These are phyloP conservation scores for Strigamia crassipes DNA, from an alignment of 2,888 invertebrate species.

Conservation along the genomic window DNA sequence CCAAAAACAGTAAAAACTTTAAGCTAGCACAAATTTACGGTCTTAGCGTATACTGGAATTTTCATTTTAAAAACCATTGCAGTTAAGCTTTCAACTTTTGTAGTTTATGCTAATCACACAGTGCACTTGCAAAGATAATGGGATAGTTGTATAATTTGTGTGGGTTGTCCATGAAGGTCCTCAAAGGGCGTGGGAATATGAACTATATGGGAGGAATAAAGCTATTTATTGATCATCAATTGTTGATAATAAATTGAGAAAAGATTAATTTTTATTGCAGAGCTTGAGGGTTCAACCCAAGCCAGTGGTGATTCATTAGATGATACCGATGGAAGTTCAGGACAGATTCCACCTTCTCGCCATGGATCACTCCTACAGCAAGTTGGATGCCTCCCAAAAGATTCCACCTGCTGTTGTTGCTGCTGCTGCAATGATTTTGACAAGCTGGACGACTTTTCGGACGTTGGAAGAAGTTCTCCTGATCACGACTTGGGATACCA, in stretches of 20 bases:
- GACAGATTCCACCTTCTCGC: not conserved
- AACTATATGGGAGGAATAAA: not conserved
- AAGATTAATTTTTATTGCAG: not conserved
- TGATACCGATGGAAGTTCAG: not conserved
- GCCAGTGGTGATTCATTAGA: not conserved
- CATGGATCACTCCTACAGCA: not conserved
- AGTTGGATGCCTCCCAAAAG: not conserved
- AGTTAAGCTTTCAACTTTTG: too few species aligned
- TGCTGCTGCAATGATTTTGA: conserved; percentile 24
- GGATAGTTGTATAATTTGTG: not conserved
- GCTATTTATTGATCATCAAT: not conserved
- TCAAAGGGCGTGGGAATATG: not conserved
- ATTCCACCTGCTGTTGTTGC: conserved; percentile 34
- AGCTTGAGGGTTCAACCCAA: not conserved
- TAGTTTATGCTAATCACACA: too few species aligned
- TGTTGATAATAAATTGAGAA: not conserved
- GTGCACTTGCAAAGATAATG: not conserved
- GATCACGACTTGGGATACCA: conserved; percentile 81
- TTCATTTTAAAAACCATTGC: too few species aligned
- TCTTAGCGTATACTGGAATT: too few species aligned
- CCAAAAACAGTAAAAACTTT: too few species aligned
- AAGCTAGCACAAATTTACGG: too few species aligned
- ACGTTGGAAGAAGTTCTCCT: conserved; percentile 62
- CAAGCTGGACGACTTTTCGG: not conserved
- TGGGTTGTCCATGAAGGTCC: not conserved